Evolutionary conservation across 2,797 vertebrate genomes (phyloP), one percentile per base, ranked within the genome.

Genomic region (Coregonus ussuriensis): DNA sequence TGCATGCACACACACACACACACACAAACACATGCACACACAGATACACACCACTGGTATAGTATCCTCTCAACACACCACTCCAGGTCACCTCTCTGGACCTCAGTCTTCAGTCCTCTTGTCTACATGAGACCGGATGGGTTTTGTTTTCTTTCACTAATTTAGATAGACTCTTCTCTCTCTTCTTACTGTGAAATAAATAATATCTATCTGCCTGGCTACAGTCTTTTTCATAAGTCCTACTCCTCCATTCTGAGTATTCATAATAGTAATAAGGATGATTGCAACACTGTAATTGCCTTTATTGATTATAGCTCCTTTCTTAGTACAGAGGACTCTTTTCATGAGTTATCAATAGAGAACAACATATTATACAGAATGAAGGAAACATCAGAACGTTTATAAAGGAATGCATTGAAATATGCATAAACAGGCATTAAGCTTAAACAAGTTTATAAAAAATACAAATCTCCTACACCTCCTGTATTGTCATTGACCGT

Each of bases 1-100:
- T 86, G 86, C 86, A 76, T 81, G 76, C 71, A 82, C 85, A 88
- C 88, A 85, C 83, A 86, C 59, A 80, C 79, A 81, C 25, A 75
- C 76, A 9, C 53, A 74, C 77, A 5, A 21, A 51, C 16, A 78
- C 25, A 69, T 66, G 76, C 29, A 35, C 69, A 77, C 59, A 78
- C 73, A 47, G 6, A 47, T 7, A 47, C 41, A 47, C 41, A 47
- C 41, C 41, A 47, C 41, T 47, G 41, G 41, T 47, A 47, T 47
- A 47, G 41, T 9, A 47, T 47, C 41, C 9, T 47, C 41, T 47
- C 41, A 47, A 79, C 85, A 84, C 65, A 84, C 41, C 41, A 11
- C 41, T 21, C n/a, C 56, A 62, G 59, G 14, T 62, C 56, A 62
- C 21, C 56, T 21, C 9, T 15, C n/a, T 62, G 56, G 56, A 62